Evolutionary conservation across 2,888 invertebrate genomes (phyloP).

Genomic region (Eledona agricola): DNA sequence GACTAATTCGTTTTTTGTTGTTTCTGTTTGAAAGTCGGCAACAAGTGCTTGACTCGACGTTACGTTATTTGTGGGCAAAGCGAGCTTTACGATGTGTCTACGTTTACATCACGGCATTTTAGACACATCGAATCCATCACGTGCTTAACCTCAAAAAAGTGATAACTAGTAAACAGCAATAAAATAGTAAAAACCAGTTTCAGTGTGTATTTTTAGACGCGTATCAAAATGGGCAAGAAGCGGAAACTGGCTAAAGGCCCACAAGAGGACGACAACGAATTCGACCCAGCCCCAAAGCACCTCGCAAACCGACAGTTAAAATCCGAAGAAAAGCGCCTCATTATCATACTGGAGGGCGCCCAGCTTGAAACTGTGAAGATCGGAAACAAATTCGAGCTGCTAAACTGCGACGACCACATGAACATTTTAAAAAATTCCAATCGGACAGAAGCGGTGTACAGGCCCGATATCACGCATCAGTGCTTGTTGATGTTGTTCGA

Average conservation of each 20-base stretch:
- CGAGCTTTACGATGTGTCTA: no score
- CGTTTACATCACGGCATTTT: no score
- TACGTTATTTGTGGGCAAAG: no score
- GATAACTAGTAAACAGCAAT: no score
- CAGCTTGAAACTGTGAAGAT: slow-evolving; percentile 96
- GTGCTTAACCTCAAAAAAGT: no score
- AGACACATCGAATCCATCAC: no score
- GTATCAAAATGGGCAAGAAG: slow-evolving; percentile 66
- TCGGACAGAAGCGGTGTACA: slow-evolving; percentile 85
- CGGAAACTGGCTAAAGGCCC: slow-evolving; percentile 62
- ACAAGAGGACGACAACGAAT: slow-evolving; percentile 76
- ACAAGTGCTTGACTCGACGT: no score
- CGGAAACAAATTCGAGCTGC: slow-evolving; percentile 85
- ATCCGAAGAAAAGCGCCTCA: slow-evolving; percentile 88
- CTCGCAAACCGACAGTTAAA: slow-evolving; percentile 79
- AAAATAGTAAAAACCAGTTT: no score
- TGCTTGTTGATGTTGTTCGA: slow-evolving; percentile 97
- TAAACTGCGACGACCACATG: slow-evolving; percentile 94
- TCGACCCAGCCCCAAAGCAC: slow-evolving; percentile 80
- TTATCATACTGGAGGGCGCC: slow-evolving; percentile 92
- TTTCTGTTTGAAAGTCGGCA: no score
- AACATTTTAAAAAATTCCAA: slow-evolving; percentile 85
- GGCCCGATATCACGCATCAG: slow-evolving; percentile 98
- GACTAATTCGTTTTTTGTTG: no score
- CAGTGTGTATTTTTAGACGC: no score